These are phyloP conservation scores for Odontomyia ornata DNA, from an alignment of 2,888 invertebrate species.

Conservation along the genomic window DNA sequence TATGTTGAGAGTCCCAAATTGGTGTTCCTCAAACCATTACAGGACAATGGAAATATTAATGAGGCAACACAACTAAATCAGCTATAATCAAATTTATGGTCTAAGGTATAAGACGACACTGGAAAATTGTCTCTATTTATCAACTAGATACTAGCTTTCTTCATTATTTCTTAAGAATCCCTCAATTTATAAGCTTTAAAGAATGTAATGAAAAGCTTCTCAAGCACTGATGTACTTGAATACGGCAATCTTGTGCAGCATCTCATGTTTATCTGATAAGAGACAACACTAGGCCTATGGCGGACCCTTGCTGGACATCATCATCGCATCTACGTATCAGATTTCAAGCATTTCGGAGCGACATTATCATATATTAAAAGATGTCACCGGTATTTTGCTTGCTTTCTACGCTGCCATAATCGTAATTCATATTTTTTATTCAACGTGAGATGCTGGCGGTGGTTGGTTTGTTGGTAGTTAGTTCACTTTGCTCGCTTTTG, in stretches of 20 bases:
- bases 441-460: neutral
- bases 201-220: neutral
- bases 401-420: conserved; percentile 63
- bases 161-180: too few relatives aligned
- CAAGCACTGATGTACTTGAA: neutral
- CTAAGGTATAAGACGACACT: too few relatives aligned
- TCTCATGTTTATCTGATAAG: conserved; percentile 37
- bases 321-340: conserved; percentile 56
- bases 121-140: too few relatives aligned
- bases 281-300: conserved; percentile 33
- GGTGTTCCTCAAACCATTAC: too few relatives aligned
- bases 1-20: too few relatives aligned
- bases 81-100: too few relatives aligned
- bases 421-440: conserved; percentile 63
- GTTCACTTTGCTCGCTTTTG: conserved; percentile 26
- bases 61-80: too few relatives aligned
- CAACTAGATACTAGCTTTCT: too few relatives aligned
- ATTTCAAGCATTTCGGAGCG: conserved; percentile 62
- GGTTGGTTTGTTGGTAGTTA: conserved; percentile 8
- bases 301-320: conserved; percentile 22
- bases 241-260: neutral
- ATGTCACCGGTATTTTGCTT: conserved; percentile 65
- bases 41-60: too few relatives aligned
- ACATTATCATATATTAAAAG: conserved; percentile 65
- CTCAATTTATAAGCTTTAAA: too few relatives aligned